A percentile compares a stretch with the other conserved stretches of the same genome.
These are phyloP conservation scores for Ranitomeya variabilis DNA, from an alignment of 2,113 vertebrate species.

Conservation along the genomic window DNA sequence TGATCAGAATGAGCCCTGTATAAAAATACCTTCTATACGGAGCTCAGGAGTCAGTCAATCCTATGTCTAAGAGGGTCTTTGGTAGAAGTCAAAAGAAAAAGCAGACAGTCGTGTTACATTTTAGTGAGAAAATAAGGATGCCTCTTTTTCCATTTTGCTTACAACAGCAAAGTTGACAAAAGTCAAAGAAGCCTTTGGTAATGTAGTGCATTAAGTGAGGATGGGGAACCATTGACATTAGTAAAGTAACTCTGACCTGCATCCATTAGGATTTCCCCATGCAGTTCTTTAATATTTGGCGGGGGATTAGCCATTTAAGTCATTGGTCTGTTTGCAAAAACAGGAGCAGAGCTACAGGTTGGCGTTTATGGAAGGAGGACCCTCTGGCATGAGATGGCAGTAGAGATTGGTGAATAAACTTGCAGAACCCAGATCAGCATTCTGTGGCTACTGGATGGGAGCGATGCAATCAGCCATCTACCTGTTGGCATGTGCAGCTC, in stretches of 20 bases:
- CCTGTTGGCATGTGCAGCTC: too few relatives aligned
- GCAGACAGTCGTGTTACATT: background rate
- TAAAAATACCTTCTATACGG: background rate
- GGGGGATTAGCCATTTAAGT: background rate
- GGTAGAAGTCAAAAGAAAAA: slow-evolving; percentile 18
- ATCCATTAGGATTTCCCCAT: background rate
- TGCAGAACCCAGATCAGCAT: too few relatives aligned
- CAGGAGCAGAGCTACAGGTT: background rate
- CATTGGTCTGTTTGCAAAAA: background rate
- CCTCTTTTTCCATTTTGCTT: background rate
- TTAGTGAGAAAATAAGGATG: background rate
- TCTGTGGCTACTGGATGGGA: too few relatives aligned
- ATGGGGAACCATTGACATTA: background rate
- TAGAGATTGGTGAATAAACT: too few relatives aligned
- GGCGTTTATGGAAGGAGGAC: background rate
- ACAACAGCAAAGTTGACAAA: slow-evolving; percentile 43
- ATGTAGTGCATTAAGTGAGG: background rate
- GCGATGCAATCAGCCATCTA: too few relatives aligned
- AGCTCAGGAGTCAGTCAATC: slow-evolving; percentile 7
- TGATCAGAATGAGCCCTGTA: background rate
- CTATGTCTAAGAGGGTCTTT: slow-evolving; percentile 2
- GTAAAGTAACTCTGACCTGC: background rate
- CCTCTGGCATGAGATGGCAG: background rate
- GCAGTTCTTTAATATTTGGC: too few relatives aligned
- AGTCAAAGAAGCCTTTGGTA: slow-evolving; percentile 11